Conservation (phyloP, 2,797 vertebrate species). For the Rhabdophis nuchalis region DNA sequence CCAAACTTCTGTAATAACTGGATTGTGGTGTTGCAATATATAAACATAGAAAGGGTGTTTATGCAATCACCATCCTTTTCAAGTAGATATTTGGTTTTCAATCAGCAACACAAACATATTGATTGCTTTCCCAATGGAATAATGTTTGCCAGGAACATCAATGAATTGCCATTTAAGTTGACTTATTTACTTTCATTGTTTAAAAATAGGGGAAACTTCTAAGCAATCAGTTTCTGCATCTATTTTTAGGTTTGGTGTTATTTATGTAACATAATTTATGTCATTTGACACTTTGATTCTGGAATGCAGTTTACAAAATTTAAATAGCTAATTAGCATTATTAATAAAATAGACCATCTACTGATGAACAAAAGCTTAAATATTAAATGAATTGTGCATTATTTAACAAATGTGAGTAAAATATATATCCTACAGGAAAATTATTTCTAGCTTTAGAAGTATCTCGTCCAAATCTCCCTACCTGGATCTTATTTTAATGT, state of each 20-base stretch:
- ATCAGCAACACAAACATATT: background rate
- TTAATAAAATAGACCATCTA: slow-evolving; percentile 2
- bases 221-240: background rate
- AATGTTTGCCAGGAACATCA: background rate
- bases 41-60: background rate
- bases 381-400: background rate
- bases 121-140: background rate
- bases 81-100: fast-evolving
- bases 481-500: background rate
- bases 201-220: background rate
- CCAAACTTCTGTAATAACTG: background rate
- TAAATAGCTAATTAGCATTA: slow-evolving; percentile 30
- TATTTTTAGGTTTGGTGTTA: slow-evolving; percentile 9
- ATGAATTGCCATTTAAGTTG: background rate
- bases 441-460: background rate
- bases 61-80: background rate
- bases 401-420: slow-evolving; percentile 21
- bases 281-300: background rate
- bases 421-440: background rate
- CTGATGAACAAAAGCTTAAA: slow-evolving; percentile 27
- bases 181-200: slow-evolving; percentile 22
- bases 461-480: background rate
- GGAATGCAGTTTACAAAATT: slow-evolving; percentile 29
- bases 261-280: slow-evolving; percentile 1
- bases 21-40: background rate